Conservation (phyloP, 2,888 invertebrate species). For the Hofmannophila pseudospretella region DNA sequence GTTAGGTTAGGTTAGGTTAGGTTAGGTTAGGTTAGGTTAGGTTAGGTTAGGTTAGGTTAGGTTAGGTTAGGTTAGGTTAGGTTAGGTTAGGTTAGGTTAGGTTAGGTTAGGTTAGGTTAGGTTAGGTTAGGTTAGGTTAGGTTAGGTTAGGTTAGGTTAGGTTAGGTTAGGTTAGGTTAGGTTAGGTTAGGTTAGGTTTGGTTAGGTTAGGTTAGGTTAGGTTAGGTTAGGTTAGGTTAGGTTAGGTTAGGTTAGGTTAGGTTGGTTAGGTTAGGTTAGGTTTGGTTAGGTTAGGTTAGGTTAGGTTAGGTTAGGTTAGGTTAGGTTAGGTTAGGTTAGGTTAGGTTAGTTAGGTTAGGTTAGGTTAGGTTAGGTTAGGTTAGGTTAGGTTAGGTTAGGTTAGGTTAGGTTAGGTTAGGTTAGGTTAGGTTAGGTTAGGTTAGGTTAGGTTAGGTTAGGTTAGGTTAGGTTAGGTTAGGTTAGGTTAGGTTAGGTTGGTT, state of each 20-base stretch:
- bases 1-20: slow-evolving; percentile 11
- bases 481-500: slow-evolving; percentile 17
- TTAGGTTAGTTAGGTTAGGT: slow-evolving; percentile 20
- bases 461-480: slow-evolving; percentile 18
- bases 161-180: slow-evolving; percentile 10
- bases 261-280: slow-evolving; percentile 23
- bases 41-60: slow-evolving; percentile 17
- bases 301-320: slow-evolving; percentile 23
- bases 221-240: slow-evolving; percentile 17
- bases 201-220: slow-evolving; percentile 12
- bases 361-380: slow-evolving; percentile 13
- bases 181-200: slow-evolving; percentile 14
- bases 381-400: slow-evolving; percentile 17
- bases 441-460: slow-evolving; percentile 18
- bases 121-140: slow-evolving; percentile 18
- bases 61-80: slow-evolving; percentile 16
- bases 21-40: slow-evolving; percentile 15
- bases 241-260: slow-evolving; percentile 17
- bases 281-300: slow-evolving; percentile 26
- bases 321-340: slow-evolving; percentile 20
- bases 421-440: slow-evolving; percentile 17
- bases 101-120: slow-evolving; percentile 24
- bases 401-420: slow-evolving; percentile 17
- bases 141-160: slow-evolving; percentile 6
- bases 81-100: slow-evolving; percentile 24